Evolutionary conservation across 1,140 invertebrate species (phyloP).

Genomic region (Lepidostoma basale): DNA sequence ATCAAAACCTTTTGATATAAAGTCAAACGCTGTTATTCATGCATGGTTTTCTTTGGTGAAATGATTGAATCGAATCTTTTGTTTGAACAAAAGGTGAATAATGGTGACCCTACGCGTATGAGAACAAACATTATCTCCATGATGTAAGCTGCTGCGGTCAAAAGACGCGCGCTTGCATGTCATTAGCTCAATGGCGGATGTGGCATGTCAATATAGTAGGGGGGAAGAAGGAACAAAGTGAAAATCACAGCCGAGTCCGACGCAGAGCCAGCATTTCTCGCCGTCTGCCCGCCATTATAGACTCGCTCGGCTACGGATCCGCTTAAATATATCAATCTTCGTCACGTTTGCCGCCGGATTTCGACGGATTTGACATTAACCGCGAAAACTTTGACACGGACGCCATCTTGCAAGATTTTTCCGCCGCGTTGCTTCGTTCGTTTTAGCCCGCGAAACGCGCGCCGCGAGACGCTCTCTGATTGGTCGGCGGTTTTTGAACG

Average conservation of each 20-base stretch:
- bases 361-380: not conserved
- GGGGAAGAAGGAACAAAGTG: slow-evolving; percentile 30
- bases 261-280: not conserved
- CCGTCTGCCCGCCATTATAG: slow-evolving; percentile 18
- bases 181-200: slow-evolving; percentile 4
- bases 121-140: not conserved
- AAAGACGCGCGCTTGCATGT: not conserved
- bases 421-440: slow-evolving; percentile 4
- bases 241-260: slow-evolving; percentile 11
- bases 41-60: no score
- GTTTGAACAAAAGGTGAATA: no score
- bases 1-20: no score
- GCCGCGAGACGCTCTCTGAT: not conserved
- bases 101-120: not conserved
- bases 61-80: no score
- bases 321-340: slow-evolving; percentile 14
- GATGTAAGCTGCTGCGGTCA: not conserved
- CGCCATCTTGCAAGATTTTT: slow-evolving; percentile 28
- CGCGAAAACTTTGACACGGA: slow-evolving; percentile 2
- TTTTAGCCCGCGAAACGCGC: not conserved
- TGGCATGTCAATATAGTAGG: not conserved
- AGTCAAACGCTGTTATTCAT: no score
- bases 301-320: slow-evolving; percentile 10
- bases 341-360: not conserved
- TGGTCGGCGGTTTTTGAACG: slow-evolving; percentile 12